A percentile compares a stretch with the other conserved stretches of the same genome.
These are phyloP conservation scores for Cistogaster globosa DNA, from an alignment of 2,888 invertebrate species.

Conservation along the genomic window DNA sequence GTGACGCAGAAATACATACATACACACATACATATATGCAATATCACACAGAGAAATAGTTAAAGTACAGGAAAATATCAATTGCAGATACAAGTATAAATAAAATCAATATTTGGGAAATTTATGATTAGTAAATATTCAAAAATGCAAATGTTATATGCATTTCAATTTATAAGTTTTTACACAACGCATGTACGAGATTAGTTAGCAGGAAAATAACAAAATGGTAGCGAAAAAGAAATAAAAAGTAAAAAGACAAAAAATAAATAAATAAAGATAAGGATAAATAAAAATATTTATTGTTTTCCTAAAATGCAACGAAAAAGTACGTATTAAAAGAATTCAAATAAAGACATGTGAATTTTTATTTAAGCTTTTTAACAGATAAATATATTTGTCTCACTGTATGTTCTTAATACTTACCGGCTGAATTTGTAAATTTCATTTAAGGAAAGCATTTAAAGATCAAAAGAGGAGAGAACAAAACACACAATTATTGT, in stretches of 20 bases:
- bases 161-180: conserved; percentile 4
- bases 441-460: conserved; percentile 53
- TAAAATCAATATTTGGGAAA: conserved; percentile 42
- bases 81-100: conserved; percentile 47
- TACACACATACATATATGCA: background rate
- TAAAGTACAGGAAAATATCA: conserved; percentile 2
- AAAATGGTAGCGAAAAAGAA: conserved; percentile 33
- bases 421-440: conserved; percentile 61
- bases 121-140: conserved; percentile 23
- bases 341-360: background rate
- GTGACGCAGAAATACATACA: background rate
- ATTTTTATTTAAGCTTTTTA: conserved; percentile 1
- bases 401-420: conserved; percentile 37
- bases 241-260: conserved; percentile 39
- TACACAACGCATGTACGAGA: conserved; percentile 1
- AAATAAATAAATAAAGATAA: conserved; percentile 16
- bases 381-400: background rate
- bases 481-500: conserved; percentile 61
- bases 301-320: background rate
- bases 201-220: conserved; percentile 33
- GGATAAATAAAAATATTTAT: background rate
- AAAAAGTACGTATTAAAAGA: background rate
- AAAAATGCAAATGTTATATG: conserved; percentile 11
- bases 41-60: conserved; percentile 20
- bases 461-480: conserved; percentile 43